phyloP scores from a whole-genome alignment of 2,888 invertebrate genomes.

The Syritta pipiens region DNA sequence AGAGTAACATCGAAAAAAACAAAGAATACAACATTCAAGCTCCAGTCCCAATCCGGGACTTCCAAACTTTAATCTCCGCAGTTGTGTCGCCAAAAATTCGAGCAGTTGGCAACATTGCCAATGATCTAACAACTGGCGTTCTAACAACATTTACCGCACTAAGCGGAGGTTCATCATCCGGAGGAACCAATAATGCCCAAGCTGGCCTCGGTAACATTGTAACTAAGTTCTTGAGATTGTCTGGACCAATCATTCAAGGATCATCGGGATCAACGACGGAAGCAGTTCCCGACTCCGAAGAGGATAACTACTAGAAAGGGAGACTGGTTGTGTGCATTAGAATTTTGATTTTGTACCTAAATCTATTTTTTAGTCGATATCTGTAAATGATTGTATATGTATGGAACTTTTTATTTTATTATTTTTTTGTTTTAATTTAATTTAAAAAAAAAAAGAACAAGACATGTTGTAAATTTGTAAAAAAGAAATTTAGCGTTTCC shows the following conservation, averaged over 20 bases:
- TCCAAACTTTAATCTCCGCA: slow-evolving; percentile 85
- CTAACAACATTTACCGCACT: slow-evolving; percentile 81
- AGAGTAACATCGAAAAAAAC: slow-evolving; percentile 87
- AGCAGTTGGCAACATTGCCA: slow-evolving; percentile 84
- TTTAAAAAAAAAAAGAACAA: slow-evolving; percentile 34
- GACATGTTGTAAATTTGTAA: slow-evolving; percentile 52
- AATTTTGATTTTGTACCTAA: slow-evolving; percentile 66
- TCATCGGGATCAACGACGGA: slow-evolving; percentile 77
- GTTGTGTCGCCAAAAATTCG: slow-evolving; percentile 86
- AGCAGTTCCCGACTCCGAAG: slow-evolving; percentile 76
- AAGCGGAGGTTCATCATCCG: slow-evolving; percentile 78
- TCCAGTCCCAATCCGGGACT: slow-evolving; percentile 82
- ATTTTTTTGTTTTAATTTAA: slow-evolving; percentile 38
- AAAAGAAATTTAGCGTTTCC: slow-evolving; percentile 26
- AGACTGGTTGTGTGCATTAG: slow-evolving; percentile 38
- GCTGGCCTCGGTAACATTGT: slow-evolving; percentile 78
- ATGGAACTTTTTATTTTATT: slow-evolving; percentile 42
- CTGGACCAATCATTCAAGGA: slow-evolving; percentile 79
- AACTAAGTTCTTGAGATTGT: slow-evolving; percentile 77
- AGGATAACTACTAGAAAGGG: slow-evolving; percentile 76
- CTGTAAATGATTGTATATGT: slow-evolving; percentile 33
- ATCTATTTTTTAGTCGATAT: slow-evolving; percentile 41
- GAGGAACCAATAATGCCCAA: slow-evolving; percentile 79
- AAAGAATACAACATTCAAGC: slow-evolving; percentile 86
- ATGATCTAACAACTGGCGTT: slow-evolving; percentile 82